phyloP scores from a whole-genome alignment of 64 coral and sea anemone species.

The Orbicella faveolata region DNA sequence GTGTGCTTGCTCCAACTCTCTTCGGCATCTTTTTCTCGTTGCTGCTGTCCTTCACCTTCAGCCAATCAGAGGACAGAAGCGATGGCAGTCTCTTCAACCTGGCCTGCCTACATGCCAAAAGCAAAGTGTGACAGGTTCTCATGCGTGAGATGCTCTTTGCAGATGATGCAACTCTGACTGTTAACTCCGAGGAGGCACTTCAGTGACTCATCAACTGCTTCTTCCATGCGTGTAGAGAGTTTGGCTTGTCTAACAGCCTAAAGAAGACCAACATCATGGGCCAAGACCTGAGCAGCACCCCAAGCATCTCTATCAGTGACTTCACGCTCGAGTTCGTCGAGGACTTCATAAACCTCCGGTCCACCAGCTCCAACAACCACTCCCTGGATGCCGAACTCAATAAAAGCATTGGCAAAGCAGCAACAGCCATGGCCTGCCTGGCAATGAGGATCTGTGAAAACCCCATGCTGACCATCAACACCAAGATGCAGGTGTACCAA shows the following conservation, averaged over 20 bases:
- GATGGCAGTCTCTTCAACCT: slow-evolving; percentile 19
- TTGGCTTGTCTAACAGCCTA: not conserved
- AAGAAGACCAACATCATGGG: slow-evolving; percentile 4
- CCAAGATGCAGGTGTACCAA: slow-evolving; percentile 2
- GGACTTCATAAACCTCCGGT: slow-evolving; percentile 21
- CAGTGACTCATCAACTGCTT: not conserved
- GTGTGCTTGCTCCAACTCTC: not conserved
- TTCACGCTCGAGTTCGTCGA: not conserved
- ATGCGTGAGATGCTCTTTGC: not conserved
- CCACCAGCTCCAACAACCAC: slow-evolving; percentile 23
- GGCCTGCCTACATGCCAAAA: not conserved
- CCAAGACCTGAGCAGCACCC: not conserved
- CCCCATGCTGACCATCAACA: not conserved
- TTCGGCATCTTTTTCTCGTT: slow-evolving; percentile 13
- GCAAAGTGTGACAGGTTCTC: not conserved
- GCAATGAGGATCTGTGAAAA: not conserved
- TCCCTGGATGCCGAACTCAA: not conserved
- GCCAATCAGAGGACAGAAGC: not conserved
- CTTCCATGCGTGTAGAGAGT: slow-evolving; percentile 11
- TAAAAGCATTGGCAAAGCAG: not conserved
- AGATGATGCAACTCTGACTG: not conserved
- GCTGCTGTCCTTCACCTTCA: not conserved
- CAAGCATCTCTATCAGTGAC: not conserved
- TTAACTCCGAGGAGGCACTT: not conserved
- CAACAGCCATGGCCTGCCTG: not conserved